These are phyloP conservation scores for Amphiduros pacificus DNA, from an alignment of 2,888 invertebrate genomes.

Conservation along the genomic window DNA sequence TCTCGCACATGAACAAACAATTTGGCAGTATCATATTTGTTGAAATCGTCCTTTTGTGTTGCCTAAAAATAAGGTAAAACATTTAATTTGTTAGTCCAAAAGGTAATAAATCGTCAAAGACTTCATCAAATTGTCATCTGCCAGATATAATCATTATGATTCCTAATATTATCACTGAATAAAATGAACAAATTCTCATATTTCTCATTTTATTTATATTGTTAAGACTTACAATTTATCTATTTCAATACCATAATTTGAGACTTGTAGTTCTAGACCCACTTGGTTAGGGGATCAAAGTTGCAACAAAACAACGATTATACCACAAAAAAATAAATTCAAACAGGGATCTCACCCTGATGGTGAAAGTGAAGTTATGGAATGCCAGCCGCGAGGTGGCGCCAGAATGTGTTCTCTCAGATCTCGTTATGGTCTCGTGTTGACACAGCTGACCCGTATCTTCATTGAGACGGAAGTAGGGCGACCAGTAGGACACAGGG, in stretches of 20 bases:
- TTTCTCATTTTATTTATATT: too few species aligned
- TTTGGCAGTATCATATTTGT: slow-evolving; percentile 23
- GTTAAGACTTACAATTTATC: too few species aligned
- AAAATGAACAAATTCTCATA: too few species aligned
- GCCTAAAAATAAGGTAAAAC: slow-evolving; percentile 19
- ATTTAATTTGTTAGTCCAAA: background rate
- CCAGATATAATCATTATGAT: too few species aligned
- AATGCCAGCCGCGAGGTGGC: slow-evolving; percentile 17
- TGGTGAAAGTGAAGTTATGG: slow-evolving; percentile 23
- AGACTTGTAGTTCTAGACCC: too few species aligned
- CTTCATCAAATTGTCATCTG: too few species aligned
- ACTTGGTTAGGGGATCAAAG: too few species aligned
- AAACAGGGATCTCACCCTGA: slow-evolving; percentile 16
- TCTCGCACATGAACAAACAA: slow-evolving; percentile 26
- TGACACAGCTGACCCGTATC: slow-evolving; percentile 30
- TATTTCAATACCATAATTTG: too few species aligned
- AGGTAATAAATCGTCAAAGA: too few species aligned
- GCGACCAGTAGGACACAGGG: slow-evolving; percentile 27
- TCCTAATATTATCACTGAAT: too few species aligned
- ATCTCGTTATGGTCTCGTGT: slow-evolving; percentile 20
- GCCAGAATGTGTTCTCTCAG: slow-evolving; percentile 1
- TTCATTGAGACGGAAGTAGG: slow-evolving; percentile 24
- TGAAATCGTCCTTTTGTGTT: slow-evolving; percentile 28
- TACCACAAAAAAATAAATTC: too few species aligned
- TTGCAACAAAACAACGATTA: too few species aligned